Conservation (phyloP, 2,113 vertebrate species). For the Turdus rufiventris region DNA sequence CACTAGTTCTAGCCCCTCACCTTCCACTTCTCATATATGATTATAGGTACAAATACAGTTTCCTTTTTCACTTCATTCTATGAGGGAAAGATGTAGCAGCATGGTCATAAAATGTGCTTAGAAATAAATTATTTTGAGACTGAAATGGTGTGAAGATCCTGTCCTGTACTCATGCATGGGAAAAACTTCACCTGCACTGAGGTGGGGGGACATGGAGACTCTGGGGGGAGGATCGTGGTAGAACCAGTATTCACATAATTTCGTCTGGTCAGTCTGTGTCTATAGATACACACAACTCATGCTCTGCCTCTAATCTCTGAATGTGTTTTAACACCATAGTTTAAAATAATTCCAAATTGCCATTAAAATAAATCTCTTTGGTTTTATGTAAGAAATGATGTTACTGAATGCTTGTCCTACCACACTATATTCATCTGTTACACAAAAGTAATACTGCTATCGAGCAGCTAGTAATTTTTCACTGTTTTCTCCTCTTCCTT, state of each 20-base stretch:
- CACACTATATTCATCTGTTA: not conserved
- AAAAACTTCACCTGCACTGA: not conserved
- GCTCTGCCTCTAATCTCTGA: not conserved
- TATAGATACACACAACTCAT: not conserved
- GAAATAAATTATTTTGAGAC: not conserved
- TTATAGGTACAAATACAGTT: not conserved
- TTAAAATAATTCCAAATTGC: not conserved
- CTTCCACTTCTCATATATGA: not conserved
- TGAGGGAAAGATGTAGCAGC: not conserved
- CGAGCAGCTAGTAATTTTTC: not conserved
- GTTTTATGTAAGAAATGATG: not conserved
- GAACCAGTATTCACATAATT: not conserved
- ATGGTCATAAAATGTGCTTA: not conserved
- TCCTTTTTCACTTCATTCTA: not conserved
- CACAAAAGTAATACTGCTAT: not conserved
- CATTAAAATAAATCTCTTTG: not conserved
- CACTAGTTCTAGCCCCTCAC: not conserved
- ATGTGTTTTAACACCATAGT: not conserved
- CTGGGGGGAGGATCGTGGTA: rapidly evolving
- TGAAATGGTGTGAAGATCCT: not conserved
- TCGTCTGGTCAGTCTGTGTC: not conserved
- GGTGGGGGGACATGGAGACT: not conserved
- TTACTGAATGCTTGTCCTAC: not conserved
- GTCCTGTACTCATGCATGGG: not conserved
- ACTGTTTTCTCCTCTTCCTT: not conserved